Conservation (phyloP, 2,888 invertebrate species). For the Mesochorus sp. region DNA sequence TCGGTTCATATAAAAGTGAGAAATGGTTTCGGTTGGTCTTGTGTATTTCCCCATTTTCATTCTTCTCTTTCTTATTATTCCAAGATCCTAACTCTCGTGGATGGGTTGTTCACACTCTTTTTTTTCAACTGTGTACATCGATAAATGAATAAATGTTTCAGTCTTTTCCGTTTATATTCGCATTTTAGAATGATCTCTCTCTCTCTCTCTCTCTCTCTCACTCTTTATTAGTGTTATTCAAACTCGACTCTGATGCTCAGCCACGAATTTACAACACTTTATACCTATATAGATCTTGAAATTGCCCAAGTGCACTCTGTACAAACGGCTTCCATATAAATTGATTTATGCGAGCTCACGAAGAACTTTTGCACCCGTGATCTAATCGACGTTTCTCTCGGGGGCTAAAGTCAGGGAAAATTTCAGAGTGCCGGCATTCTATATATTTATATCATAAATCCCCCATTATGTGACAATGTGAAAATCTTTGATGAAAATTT, state of each 20-base stretch:
- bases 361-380: slow-evolving; percentile 26
- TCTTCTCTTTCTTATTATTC: slow-evolving; percentile 20
- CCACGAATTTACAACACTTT: slow-evolving; percentile 47
- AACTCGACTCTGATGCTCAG: slow-evolving; percentile 20
- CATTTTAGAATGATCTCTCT: slow-evolving; percentile 13
- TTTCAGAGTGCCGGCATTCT: slow-evolving; percentile 40
- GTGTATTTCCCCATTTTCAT: slow-evolving; percentile 54
- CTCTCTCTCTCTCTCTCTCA: slow-evolving; percentile 27
- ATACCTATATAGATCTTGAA: too few relatives aligned
- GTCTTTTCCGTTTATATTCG: slow-evolving; percentile 32
- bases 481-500: slow-evolving; percentile 18
- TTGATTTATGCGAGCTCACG: slow-evolving; percentile 68
- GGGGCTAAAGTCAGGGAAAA: slow-evolving; percentile 10
- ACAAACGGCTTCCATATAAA: slow-evolving; percentile 45
- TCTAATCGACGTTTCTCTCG: slow-evolving; percentile 26
- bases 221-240: too few relatives aligned
- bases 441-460: neutral
- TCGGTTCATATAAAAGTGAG: slow-evolving; percentile 75
- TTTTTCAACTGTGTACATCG: neutral
- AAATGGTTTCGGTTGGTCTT: slow-evolving; percentile 74
- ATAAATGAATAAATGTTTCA: slow-evolving; percentile 29
- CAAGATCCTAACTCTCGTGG: neutral
- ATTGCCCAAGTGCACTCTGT: slow-evolving; percentile 6
- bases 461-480: neutral
- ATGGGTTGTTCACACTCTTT: slow-evolving; percentile 43